phyloP scores from a whole-genome alignment of 2,797 vertebrate species.

The Lophotriccus pileatus region DNA sequence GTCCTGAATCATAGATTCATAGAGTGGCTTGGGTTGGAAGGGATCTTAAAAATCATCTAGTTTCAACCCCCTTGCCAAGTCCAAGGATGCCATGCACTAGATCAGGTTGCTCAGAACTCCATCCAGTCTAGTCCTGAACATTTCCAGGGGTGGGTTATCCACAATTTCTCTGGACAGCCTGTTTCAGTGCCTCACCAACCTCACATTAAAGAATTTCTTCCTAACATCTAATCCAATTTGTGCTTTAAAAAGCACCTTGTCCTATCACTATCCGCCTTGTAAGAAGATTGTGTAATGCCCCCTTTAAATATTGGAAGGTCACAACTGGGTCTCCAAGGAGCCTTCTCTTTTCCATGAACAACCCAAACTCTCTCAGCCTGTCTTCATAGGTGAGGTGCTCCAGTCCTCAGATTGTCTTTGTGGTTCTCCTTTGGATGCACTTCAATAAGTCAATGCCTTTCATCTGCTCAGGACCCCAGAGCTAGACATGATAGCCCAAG shows the following conservation, averaged over 20 bases:
- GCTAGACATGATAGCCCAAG: neutral
- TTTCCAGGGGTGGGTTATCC: neutral
- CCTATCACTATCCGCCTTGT: neutral
- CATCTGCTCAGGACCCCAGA: neutral
- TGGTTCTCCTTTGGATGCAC: neutral
- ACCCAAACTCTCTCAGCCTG: neutral
- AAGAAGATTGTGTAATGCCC: neutral
- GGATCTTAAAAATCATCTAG: neutral
- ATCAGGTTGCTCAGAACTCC: neutral
- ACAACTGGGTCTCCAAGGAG: accelerated
- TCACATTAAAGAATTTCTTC: neutral
- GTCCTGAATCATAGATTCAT: neutral
- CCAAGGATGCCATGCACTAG: neutral
- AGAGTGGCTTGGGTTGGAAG: neutral
- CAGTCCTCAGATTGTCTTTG: neutral
- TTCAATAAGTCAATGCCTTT: neutral
- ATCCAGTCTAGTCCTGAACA: neutral
- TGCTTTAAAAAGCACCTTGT: neutral
- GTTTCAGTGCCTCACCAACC: neutral
- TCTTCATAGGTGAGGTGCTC: neutral
- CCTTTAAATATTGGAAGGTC: neutral
- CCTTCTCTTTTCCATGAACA: neutral
- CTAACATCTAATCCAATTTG: neutral
- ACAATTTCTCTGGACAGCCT: neutral
- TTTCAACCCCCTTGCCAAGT: neutral